Evolutionary conservation across 23 tunicate genomes (phyloP).

Genomic region (Phallusia fumigata): DNA sequence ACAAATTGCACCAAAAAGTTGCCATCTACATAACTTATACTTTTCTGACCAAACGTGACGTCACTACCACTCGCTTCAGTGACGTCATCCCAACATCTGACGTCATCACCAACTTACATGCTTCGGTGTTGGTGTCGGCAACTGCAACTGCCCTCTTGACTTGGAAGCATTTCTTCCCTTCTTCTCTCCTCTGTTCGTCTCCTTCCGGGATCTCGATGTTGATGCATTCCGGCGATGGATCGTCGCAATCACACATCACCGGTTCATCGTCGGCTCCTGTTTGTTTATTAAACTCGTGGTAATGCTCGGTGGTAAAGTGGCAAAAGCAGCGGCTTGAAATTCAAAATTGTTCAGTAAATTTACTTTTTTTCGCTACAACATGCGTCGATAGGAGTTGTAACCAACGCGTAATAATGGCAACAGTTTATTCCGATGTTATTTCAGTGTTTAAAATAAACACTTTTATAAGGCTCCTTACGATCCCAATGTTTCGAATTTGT

Average conservation of each 20-base stretch:
- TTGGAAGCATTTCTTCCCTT: conserved; percentile 59
- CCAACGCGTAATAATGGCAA: no score
- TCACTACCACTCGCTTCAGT: conserved; percentile 49
- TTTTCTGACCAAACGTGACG: conserved; percentile 50
- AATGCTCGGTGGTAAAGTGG: neutral
- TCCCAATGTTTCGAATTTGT: no score
- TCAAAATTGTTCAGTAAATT: no score
- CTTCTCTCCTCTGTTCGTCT: conserved; percentile 42
- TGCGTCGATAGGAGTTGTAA: no score
- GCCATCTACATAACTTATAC: no score
- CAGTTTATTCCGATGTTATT: no score
- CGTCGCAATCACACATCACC: conserved; percentile 65
- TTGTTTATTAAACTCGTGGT: neutral
- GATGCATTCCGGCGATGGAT: conserved; percentile 59
- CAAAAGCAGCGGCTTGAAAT: no score
- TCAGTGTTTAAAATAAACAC: no score
- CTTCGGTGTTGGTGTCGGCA: conserved; percentile 10
- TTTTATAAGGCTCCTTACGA: no score
- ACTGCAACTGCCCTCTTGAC: conserved; percentile 60
- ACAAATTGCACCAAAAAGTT: no score
- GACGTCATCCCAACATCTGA: conserved; percentile 45
- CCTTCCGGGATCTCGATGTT: conserved; percentile 67
- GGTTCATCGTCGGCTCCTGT: conserved; percentile 35
- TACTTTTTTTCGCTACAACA: no score
- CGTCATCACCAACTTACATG: conserved; percentile 28